A percentile compares a stretch with the other conserved stretches of the same genome.
Evolutionary conservation across 2,113 vertebrate species (phyloP).

Genomic region (Lontra canadensis): DNA sequence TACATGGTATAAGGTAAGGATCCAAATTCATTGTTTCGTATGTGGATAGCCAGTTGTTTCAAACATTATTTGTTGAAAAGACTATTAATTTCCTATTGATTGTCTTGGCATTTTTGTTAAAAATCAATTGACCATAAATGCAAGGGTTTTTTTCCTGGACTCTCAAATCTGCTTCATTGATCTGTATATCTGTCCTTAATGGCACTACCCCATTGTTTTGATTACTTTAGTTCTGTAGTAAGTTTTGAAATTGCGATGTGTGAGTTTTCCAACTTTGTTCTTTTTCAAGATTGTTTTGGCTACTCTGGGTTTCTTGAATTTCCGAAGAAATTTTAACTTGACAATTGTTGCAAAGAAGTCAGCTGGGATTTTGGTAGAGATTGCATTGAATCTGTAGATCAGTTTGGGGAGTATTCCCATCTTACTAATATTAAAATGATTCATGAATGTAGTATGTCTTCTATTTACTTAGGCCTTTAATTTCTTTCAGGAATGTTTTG

Average conservation of each 20-base stretch:
- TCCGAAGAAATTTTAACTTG: not conserved
- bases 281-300: not conserved
- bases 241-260: not conserved
- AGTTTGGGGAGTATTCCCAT: not conserved
- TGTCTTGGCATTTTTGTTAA: not conserved
- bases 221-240: not conserved
- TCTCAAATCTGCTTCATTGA: not conserved
- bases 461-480: not conserved
- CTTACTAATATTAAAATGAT: not conserved
- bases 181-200: not conserved
- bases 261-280: not conserved
- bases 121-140: not conserved
- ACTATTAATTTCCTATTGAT: not conserved
- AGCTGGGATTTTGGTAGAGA: not conserved
- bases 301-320: not conserved
- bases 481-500: slow-evolving; percentile 10
- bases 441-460: not conserved
- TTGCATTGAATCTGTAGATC: not conserved
- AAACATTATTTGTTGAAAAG: not conserved
- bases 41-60: not conserved
- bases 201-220: not conserved
- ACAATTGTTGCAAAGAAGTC: not conserved
- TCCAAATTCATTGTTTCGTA: not conserved
- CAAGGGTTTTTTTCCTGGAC: not conserved
- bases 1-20: not conserved